Evolutionary conservation across 2,113 vertebrate genomes (phyloP), one percentile per base, ranked within the genome.

Genomic region (Rhinopomastus cyanomelas): DNA sequence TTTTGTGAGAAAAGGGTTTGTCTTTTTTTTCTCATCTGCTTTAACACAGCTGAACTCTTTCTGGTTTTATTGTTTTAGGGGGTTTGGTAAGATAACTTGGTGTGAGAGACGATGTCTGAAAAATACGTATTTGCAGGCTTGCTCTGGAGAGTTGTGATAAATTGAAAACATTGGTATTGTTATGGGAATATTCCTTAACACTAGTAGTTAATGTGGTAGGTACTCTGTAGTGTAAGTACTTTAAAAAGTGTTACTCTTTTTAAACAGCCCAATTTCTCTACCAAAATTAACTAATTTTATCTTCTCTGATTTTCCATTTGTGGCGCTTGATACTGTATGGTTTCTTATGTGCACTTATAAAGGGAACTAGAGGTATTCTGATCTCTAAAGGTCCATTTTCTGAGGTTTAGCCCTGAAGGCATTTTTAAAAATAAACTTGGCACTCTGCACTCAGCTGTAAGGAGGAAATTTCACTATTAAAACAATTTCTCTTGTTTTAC

Each of bases 391-490:
- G 39, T 93, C 18, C 56, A 2, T 78, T 79, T 90, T 64, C 65
- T 60, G 86, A 60, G 79, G 13, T 73, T 77, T 66, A 85, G 32
- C 60, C 76, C 68, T 77, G 56, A 73, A 96, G 82, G 64, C 88
- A 88, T 89, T 91, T 42, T 94, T 32, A 57, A 88, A 88, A 93
- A 85, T 82, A 65, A 93, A 78, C 61, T 75, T 86, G 73, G 68
- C 77, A 81, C 3, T 1, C n/a, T 88, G 29, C 6, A 61, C 20
- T 1, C 16, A 39, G 27, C 39, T 93, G 11, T 59, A 78, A 88
- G 80, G 74, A 78, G 60, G 20, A 75, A 85, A 81, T 67, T 64
- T 71, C 61, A 60, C 48, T 62, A 65, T 80, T 88, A 22, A 73
- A 69, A 73, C 30, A 72, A 20, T 1, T 4, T 4, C 29, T 39